phyloP scores from a whole-genome alignment of 2,888 invertebrate species.

The Lithophane ornitopus region DNA sequence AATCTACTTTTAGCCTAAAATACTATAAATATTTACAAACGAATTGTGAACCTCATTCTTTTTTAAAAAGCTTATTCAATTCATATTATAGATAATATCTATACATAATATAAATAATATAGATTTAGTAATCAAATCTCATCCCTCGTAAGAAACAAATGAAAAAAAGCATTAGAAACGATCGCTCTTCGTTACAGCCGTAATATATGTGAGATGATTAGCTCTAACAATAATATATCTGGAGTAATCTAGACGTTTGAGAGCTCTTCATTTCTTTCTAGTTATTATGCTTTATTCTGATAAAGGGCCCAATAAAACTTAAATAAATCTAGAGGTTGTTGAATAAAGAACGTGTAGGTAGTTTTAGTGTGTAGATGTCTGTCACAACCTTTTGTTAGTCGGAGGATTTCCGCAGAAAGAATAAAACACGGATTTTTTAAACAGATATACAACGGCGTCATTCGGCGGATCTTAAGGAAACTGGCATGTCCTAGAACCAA shows the following conservation, averaged over 20 bases:
- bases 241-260: constrained; percentile 23
- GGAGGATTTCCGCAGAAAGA: background rate
- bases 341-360: background rate
- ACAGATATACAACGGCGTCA: no score
- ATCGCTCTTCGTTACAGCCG: constrained; percentile 52
- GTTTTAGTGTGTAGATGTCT: background rate
- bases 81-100: no score
- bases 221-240: constrained; percentile 43
- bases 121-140: background rate
- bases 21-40: no score
- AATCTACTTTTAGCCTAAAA: background rate
- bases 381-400: background rate
- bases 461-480: no score
- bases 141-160: constrained; percentile 22
- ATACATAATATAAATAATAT: no score
- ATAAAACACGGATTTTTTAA: no score
- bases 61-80: no score
- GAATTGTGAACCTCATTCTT: no score
- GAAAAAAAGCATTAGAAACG: constrained; percentile 40
- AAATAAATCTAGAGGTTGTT: background rate
- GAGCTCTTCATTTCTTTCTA: constrained; percentile 23
- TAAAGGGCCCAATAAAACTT: background rate
- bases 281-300: background rate
- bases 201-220: constrained; percentile 38
- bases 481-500: no score